phyloP scores from a whole-genome alignment of 1,140 invertebrate genomes.

The Leptinotarsa undecemlineata region DNA sequence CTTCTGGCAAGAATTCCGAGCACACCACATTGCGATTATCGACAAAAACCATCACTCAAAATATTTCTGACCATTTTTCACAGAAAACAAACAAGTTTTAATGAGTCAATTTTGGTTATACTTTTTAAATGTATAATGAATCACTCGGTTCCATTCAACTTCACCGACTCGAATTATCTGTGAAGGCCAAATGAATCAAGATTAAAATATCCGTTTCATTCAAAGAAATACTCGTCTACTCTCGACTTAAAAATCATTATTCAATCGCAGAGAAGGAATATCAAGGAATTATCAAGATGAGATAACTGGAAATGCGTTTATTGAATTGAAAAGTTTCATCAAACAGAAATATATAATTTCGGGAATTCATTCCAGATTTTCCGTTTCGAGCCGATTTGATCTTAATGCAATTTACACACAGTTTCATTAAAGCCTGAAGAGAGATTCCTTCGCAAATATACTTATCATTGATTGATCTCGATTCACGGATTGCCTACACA shows the following conservation, averaged over 20 bases:
- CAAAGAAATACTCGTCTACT: not conserved
- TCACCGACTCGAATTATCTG: too few relatives aligned
- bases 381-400: conserved; percentile 7
- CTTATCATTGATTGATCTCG: conserved; percentile 15
- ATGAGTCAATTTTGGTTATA: too few relatives aligned
- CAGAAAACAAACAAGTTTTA: too few relatives aligned
- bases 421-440: conserved; percentile 10
- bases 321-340: conserved; percentile 13
- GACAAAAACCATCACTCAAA: too few relatives aligned
- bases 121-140: too few relatives aligned
- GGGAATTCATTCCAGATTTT: not conserved
- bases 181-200: not conserved
- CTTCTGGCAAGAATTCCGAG: too few relatives aligned
- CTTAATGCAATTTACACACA: not conserved
- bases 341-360: conserved; percentile 21
- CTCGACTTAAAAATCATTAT: not conserved
- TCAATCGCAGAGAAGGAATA: not conserved
- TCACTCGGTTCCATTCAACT: too few relatives aligned
- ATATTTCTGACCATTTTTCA: too few relatives aligned
- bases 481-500: not conserved
- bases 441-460: conserved; percentile 17
- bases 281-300: conserved; percentile 7
- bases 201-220: not conserved
- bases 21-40: too few relatives aligned
- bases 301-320: conserved; percentile 11